phyloP scores from a whole-genome alignment of 2,113 vertebrate genomes.

The Takifugu bimaculatus region DNA sequence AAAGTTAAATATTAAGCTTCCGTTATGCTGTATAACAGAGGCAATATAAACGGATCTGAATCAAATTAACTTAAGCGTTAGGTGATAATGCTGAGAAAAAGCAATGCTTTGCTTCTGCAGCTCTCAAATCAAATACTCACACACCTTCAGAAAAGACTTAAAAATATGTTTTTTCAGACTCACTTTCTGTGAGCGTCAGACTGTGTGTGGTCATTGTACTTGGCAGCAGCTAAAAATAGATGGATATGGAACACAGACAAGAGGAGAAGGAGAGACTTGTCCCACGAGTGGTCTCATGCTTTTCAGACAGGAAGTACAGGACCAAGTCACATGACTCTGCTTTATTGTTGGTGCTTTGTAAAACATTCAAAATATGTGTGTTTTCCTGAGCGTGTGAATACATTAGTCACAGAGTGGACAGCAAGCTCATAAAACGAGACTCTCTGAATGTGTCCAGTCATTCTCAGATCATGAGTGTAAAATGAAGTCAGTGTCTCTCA shows the following conservation, averaged over 20 bases:
- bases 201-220: constrained; percentile 7
- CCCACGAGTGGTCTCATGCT: constrained; percentile 26
- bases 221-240: constrained; percentile 28
- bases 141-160: background rate
- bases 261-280: constrained; percentile 20
- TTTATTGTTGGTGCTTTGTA: constrained; percentile 30
- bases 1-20: too few species aligned
- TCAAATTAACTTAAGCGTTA: too few species aligned
- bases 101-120: too few species aligned
- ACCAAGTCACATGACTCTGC: constrained; percentile 28
- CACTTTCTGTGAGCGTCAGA: constrained; percentile 1
- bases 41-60: too few species aligned
- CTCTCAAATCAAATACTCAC: too few species aligned
- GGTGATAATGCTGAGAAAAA: too few species aligned
- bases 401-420: constrained; percentile 44
- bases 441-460: constrained; percentile 26
- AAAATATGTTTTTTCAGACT: constrained; percentile 16
- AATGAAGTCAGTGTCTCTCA: constrained; percentile 62
- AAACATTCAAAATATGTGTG: constrained; percentile 28
- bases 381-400: constrained; percentile 22
- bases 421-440: constrained; percentile 35
- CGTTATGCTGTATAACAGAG: too few species aligned
- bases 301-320: constrained; percentile 40
- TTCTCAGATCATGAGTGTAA: constrained; percentile 60
- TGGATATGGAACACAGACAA: constrained; percentile 21